Evolutionary conservation across 2,113 vertebrate genomes (phyloP), one percentile per base, ranked within the genome.

Genomic region (Chaetura pelagica): DNA sequence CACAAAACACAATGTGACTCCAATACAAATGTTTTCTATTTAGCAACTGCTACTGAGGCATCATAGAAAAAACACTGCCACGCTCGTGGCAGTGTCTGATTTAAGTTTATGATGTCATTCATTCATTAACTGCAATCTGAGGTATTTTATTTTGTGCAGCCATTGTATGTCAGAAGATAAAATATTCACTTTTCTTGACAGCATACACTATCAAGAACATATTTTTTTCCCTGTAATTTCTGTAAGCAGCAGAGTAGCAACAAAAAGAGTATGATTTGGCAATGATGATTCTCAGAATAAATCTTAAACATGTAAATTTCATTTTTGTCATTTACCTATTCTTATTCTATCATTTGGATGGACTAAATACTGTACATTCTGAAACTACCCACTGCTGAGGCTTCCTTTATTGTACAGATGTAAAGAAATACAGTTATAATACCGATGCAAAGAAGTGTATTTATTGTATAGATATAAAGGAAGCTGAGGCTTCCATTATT

Each of bases 11-110:
- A 83, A 54, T 71, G 58, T 85, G 64, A 89, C 51, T 88, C 48
- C 57, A 95, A 81, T 63, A 84, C 46, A 83, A 96, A 93, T 74
- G 67, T 80, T 90, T 77, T 77, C 59, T 64, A 32, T 95, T 88
- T 86, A 91, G 30, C 48, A 77, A 21, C 51, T 48, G 30, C 23
- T 74, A 20, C 32, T 61, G 84, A 88, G 21, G 10, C 27, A 71
- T 59, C 55, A 14, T 11, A 94, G 64, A 55, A 82, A 87, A 94
- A 85, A 21, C 23, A 59, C 22, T 59, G 9, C 42, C 58, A 19
- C 2, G 0, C 48, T 94, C 29, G 64, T 9, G 2, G 48, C 2
- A 0, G 40, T 63, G 51, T 75, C 68, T 91, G 52, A 67, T 90
- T 93, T 55, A 71, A 74, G 26, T 73, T 90, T 66, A 48, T 85